Percentiles rank a stretch among this genome's conserved stretches.
Conservation (phyloP, 2,797 vertebrate genomes). For the Hybognathus amarus region DNA sequence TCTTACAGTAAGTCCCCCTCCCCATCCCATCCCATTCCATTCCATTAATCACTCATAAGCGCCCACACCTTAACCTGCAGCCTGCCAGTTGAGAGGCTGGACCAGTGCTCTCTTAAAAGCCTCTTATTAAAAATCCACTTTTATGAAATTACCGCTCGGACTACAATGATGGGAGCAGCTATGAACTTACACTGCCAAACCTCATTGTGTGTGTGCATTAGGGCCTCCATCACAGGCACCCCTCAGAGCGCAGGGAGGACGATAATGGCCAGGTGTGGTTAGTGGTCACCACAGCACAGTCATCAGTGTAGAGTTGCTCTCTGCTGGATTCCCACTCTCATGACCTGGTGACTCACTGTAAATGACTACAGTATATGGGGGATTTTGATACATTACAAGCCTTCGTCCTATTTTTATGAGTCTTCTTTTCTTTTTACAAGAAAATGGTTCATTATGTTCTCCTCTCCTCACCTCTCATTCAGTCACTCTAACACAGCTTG, state of each 20-base stretch:
- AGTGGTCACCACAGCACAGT: constrained; percentile 41
- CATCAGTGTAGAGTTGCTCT: constrained; percentile 43
- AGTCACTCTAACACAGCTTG: background rate
- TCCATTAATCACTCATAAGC: constrained; percentile 47
- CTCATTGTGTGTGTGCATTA: constrained; percentile 49
- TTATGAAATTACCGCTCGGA: constrained; percentile 74
- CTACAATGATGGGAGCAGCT: constrained; percentile 47
- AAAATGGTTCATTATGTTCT: background rate
- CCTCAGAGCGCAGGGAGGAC: constrained; percentile 42
- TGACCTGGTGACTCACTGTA: constrained; percentile 13
- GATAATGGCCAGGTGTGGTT: constrained; percentile 61
- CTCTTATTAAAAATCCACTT: constrained; percentile 74
- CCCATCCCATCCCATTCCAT: background rate
- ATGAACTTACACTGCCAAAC: constrained; percentile 28
- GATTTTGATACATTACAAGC: constrained; percentile 21
- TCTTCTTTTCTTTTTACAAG: background rate
- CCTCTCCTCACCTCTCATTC: constrained; percentile 2
- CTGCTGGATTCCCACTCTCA: constrained; percentile 32
- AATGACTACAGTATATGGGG: constrained; percentile 5
- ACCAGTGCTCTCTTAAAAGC: constrained; percentile 73
- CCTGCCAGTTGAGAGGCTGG: constrained; percentile 9
- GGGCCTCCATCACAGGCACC: constrained; percentile 49
- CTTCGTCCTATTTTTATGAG: background rate
- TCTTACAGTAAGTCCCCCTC: constrained; percentile 46
- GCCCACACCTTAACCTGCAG: background rate